Evolutionary conservation across 1,140 invertebrate genomes (phyloP), one percentile per base, ranked within the genome.

Genomic region (Semibalanus balanoides): DNA sequence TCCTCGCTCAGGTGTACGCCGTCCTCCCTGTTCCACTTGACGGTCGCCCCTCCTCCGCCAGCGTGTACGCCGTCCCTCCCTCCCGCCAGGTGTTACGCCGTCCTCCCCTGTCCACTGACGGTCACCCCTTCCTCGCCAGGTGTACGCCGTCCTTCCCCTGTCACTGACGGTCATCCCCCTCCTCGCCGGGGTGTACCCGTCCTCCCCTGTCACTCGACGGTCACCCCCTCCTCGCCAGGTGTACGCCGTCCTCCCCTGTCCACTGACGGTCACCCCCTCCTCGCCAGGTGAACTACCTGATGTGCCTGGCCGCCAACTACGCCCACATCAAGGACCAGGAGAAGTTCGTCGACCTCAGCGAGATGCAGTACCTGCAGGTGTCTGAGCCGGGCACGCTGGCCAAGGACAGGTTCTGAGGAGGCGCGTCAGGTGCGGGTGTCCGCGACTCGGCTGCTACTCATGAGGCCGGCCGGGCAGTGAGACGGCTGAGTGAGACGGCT

Each of bases 291-390:
- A 94, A 97, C 81, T 98, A 97, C 83, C 85, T 98, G 73, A 96
- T 97, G 90, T 96, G 93, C 82, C 85, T 98, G 70, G 90, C 95
- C 0, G 93, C 95, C 0, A 98, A 98, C 82, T 98, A 98, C 82
- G 94, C 94, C 27, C 93, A 97, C 80, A 96, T 97, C 81, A 88
- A 94, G 76, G 93, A 95, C 80, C 93, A 95, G 81, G 92, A 94
- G 82, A 96, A 96, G 81, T 92, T 95, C 82, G 93, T 94, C 81
- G 93, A 96, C 81, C 84, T 96, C 31, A 92, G 95, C 83, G 93
- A 96, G 81, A 84, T 96, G 40, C 93, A 95, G 81, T 94, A 92
- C 82, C 84, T 95, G 1, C 91, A 92, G 80, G 92, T 93, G 78
- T 85, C 89, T 14, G 92, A 92, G 76, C 81, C 83, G 80, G 82